Conservation (phyloP, 2,797 vertebrate species). For the Tamandua tetradactyla region DNA sequence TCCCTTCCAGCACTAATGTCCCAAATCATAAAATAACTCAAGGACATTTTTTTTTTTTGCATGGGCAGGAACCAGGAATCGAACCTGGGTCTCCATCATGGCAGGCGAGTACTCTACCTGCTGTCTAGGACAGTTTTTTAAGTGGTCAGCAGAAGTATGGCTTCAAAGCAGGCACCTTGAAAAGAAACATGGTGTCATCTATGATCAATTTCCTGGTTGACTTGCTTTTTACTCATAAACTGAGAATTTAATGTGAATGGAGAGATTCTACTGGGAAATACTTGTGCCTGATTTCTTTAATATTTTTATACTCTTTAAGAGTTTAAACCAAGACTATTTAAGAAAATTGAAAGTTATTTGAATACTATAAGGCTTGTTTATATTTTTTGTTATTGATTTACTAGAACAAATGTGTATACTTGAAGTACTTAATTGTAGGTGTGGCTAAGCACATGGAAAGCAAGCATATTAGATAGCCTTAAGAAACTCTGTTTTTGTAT, state of each 20-base stretch:
- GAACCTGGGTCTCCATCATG: too few relatives aligned
- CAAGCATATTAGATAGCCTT: neutral
- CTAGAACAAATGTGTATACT: neutral
- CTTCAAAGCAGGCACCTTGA: neutral
- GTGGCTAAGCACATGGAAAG: neutral
- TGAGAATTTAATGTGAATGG: neutral
- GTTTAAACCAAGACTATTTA: constrained; percentile 13
- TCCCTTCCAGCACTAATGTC: constrained; percentile 9
- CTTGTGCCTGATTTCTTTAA: neutral
- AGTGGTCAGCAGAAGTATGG: neutral
- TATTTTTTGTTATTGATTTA: constrained; percentile 14
- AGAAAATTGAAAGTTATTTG: neutral
- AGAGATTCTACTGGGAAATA: neutral
- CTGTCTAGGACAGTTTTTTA: neutral
- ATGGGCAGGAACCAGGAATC: too few relatives aligned
- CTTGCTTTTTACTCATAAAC: neutral
- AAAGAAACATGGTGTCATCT: neutral
- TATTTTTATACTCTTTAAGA: neutral
- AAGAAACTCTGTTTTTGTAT: neutral
- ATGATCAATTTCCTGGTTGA: neutral
- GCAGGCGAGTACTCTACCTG: too few relatives aligned
- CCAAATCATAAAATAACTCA: neutral
- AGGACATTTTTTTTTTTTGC: too few relatives aligned
- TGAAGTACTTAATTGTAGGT: neutral
- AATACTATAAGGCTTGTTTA: neutral